A percentile compares a stretch with the other conserved stretches of the same genome.
Evolutionary conservation across 2,888 invertebrate species (phyloP).

Genomic region (Sarcophaga carnaria): DNA sequence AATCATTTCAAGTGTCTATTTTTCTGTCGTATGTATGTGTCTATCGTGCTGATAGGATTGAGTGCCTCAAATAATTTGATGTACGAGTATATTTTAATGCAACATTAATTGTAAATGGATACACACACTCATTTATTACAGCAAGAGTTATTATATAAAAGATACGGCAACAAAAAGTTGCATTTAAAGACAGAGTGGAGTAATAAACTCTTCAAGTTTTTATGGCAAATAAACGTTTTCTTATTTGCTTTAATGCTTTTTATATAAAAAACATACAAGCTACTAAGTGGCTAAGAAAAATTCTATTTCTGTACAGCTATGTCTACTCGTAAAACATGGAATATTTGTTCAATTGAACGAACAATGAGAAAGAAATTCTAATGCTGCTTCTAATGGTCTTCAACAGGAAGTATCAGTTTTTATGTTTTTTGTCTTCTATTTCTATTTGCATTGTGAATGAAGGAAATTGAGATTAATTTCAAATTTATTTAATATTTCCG

Average conservation of each 20-base stretch:
- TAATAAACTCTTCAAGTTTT: neutral
- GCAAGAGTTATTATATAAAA: conserved; percentile 15
- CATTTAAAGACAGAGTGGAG: neutral
- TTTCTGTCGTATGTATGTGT: too few species aligned
- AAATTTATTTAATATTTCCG: conserved; percentile 58
- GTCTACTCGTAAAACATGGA: too few species aligned
- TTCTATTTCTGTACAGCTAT: too few species aligned
- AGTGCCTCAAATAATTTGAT: conserved; percentile 49
- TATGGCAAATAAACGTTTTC: too few species aligned
- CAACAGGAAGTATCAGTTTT: neutral
- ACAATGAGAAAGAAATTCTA: neutral
- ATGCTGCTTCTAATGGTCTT: neutral
- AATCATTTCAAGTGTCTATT: neutral
- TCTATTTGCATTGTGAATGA: conserved; percentile 2
- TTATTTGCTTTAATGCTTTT: too few species aligned
- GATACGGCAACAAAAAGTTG: neutral
- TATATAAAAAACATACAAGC: too few species aligned
- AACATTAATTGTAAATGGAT: conserved; percentile 50
- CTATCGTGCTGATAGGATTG: conserved; percentile 24
- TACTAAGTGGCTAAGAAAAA: too few species aligned
- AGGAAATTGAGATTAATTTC: conserved; percentile 61
- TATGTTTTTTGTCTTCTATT: neutral
- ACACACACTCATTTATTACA: conserved; percentile 6
- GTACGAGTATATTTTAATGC: conserved; percentile 39
- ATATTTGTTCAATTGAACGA: too few species aligned